A percentile compares a stretch with the other conserved stretches of the same genome.
Evolutionary conservation across 2,113 vertebrate species (phyloP).

Genomic region (Corythornis vintsioides): DNA sequence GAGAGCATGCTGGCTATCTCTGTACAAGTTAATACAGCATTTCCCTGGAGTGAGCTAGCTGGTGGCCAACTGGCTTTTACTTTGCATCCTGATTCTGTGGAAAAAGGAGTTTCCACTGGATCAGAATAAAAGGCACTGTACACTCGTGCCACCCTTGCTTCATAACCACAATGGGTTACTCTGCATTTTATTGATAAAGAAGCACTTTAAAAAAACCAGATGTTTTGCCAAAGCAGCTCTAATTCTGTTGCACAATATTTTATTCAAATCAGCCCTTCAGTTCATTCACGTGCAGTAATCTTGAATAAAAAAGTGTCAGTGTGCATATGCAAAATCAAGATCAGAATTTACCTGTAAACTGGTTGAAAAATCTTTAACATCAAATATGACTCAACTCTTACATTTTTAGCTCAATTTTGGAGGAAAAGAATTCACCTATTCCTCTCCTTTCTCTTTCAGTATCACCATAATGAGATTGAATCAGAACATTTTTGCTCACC

Average conservation of each 20-base stretch:
- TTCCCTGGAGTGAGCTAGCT: neutral
- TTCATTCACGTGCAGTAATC: neutral
- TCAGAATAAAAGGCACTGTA: neutral
- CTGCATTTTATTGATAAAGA: neutral
- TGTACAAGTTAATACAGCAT: neutral
- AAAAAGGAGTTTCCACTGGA: neutral
- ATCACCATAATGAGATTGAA: neutral
- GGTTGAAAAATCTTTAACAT: neutral
- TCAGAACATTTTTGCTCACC: neutral
- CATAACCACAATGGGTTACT: neutral
- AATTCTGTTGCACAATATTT: neutral
- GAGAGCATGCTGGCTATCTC: neutral
- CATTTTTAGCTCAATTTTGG: neutral
- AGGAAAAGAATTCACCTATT: neutral
- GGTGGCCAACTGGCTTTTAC: neutral
- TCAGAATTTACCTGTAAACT: neutral
- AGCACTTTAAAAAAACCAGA: neutral
- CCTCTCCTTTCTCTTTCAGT: neutral
- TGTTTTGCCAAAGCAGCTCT: neutral
- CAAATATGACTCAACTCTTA: neutral
- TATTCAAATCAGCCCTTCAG: neutral
- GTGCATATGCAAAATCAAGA: neutral
- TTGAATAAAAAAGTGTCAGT: neutral
- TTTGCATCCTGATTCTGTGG: accelerated
- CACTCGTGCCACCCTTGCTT: neutral